Evolutionary conservation across 2,113 vertebrate species (phyloP).

Genomic region (Amazona guildingii): DNA sequence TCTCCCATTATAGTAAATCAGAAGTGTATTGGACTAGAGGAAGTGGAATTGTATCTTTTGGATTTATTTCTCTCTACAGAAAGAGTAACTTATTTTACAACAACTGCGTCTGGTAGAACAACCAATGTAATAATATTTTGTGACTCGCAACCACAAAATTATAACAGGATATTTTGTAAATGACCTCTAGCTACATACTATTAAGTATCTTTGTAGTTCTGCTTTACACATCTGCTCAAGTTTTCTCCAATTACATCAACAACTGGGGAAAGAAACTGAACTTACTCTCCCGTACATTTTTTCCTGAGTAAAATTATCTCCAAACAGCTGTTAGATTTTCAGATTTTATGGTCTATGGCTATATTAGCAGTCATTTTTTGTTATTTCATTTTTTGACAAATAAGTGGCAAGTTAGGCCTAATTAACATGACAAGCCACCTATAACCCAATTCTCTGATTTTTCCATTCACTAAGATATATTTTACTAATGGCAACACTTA

Average conservation of each 20-base stretch:
- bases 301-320: background rate
- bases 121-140: slow-evolving; percentile 16
- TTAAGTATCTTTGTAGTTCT: background rate
- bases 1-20: background rate
- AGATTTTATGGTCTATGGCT: background rate
- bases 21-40: background rate
- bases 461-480: background rate
- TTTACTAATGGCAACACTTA: background rate
- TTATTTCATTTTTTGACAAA: background rate
- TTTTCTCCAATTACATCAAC: background rate
- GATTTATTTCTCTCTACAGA: background rate
- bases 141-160: background rate
- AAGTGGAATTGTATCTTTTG: background rate
- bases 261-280: background rate
- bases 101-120: background rate
- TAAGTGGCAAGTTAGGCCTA: background rate
- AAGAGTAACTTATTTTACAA: background rate
- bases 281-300: background rate
- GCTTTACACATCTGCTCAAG: background rate
- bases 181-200: background rate
- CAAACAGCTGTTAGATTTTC: background rate
- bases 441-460: background rate
- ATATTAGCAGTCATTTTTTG: background rate
- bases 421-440: background rate
- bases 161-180: background rate